A percentile compares a stretch with the other conserved stretches of the same genome.
Conservation (phyloP, 2,797 vertebrate species). For the Hippoglossus hippoglossus region DNA sequence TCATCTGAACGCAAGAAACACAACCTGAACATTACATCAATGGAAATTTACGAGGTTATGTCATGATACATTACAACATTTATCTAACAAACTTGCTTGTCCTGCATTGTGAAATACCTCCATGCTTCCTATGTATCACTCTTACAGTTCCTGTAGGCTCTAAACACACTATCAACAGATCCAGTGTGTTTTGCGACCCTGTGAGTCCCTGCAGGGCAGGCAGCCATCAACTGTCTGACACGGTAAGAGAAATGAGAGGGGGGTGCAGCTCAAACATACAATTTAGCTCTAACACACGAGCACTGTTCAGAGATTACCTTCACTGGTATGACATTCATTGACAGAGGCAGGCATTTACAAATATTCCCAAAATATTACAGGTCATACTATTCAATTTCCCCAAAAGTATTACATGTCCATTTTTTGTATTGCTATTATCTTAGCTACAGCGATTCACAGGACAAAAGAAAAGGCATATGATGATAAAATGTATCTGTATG, state of each 20-base stretch:
- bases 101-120: conserved; percentile 25
- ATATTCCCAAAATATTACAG: background rate
- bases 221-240: conserved; percentile 49
- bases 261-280: conserved; percentile 30
- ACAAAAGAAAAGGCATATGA: conserved; percentile 16
- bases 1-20: background rate
- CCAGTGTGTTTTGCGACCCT: conserved; percentile 46
- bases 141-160: conserved; percentile 30
- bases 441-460: background rate
- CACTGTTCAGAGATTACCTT: conserved; percentile 8
- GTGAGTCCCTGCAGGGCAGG: conserved; percentile 41
- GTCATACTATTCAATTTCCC: background rate
- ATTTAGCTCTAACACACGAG: conserved; percentile 10
- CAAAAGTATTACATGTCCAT: background rate
- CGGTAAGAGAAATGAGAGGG: background rate
- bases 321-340: background rate
- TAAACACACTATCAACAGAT: conserved; percentile 51
- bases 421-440: conserved; percentile 1
- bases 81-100: conserved; percentile 8
- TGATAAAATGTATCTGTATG: background rate
- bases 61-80: conserved; percentile 15
- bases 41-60: background rate
- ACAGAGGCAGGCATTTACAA: background rate
- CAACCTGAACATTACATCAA: background rate
- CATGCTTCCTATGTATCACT: conserved; percentile 13